A percentile compares a stretch with the other conserved stretches of the same genome.
phyloP scores from a whole-genome alignment of 2,888 invertebrate genomes.

The Malthinus flaveolus region DNA sequence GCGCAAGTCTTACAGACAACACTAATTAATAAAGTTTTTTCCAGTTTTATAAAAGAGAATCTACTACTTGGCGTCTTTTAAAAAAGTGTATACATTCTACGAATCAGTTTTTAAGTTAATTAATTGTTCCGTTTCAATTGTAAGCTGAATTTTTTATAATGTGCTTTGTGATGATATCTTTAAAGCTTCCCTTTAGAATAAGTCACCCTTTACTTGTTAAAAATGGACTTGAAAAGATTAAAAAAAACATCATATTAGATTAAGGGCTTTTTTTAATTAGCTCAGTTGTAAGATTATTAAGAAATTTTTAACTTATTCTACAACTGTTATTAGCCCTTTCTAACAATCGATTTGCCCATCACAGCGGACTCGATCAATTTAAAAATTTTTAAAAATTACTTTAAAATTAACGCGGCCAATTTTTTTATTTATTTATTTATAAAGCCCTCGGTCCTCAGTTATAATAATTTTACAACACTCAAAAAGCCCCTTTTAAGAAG shows the following conservation, averaged over 20 bases:
- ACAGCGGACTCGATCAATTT: no score
- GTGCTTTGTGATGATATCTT: constrained; percentile 14
- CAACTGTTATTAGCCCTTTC: background rate
- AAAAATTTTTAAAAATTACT: no score
- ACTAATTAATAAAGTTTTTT: constrained; percentile 29
- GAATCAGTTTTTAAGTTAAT: constrained; percentile 30
- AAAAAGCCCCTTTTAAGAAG: no score
- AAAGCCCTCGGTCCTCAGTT: no score
- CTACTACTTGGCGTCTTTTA: constrained; percentile 15
- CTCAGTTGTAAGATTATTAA: background rate
- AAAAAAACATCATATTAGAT: no score
- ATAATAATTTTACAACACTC: no score
- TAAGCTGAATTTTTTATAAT: constrained; percentile 19
- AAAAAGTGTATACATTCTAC: constrained; percentile 22
- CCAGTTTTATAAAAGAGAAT: constrained; percentile 13
- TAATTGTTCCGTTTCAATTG: constrained; percentile 29
- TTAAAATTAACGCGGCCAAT: no score
- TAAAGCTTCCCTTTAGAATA: constrained; percentile 5
- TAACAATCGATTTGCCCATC: no score
- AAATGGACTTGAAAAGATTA: background rate
- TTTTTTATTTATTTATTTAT: no score
- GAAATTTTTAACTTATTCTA: background rate
- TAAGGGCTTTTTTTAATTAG: no score
- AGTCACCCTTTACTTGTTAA: constrained; percentile 4
- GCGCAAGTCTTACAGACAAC: constrained; percentile 25